phyloP scores from a whole-genome alignment of 2,797 vertebrate genomes.

The Typhlichthys subterraneus region DNA sequence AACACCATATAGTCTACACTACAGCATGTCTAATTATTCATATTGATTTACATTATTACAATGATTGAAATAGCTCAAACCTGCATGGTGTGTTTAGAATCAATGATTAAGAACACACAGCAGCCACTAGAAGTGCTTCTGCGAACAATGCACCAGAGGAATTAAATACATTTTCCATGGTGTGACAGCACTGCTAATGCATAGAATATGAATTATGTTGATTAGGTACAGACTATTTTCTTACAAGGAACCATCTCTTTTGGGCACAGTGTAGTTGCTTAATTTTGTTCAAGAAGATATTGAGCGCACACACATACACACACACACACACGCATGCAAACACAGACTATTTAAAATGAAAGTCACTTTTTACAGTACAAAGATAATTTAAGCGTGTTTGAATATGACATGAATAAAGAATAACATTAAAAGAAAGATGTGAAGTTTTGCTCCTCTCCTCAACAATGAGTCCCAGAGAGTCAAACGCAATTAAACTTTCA shows the following conservation, averaged over 20 bases:
- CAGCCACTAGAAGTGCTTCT: conserved; percentile 28
- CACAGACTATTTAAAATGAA: conserved; percentile 31
- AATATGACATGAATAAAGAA: conserved; percentile 24
- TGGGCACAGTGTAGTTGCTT: conserved; percentile 1
- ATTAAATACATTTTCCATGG: conserved; percentile 18
- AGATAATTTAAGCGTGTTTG: conserved; percentile 31
- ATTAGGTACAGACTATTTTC: conserved; percentile 12
- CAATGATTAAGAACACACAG: conserved; percentile 19
- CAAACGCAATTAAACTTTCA: conserved; percentile 33
- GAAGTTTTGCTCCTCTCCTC: conserved; percentile 1
- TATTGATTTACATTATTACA: conserved; percentile 33
- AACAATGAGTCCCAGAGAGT: conserved; percentile 3
- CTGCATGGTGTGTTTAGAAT: conserved; percentile 43
- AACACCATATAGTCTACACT: conserved; percentile 8
- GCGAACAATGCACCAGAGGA: conserved; percentile 43
- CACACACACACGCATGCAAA: conserved; percentile 18
- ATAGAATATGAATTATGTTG: conserved; percentile 9
- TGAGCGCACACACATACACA: conserved; percentile 10
- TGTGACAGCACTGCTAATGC: conserved; percentile 1
- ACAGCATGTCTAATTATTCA: conserved; percentile 29
- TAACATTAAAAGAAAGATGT: conserved; percentile 30
- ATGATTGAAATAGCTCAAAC: conserved; percentile 43
- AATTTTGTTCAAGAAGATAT: conserved; percentile 2
- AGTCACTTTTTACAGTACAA: conserved; percentile 9
- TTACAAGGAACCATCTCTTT: conserved; percentile 1